phyloP scores from a whole-genome alignment of 2,797 vertebrate species.

The Etheostoma perlongum region DNA sequence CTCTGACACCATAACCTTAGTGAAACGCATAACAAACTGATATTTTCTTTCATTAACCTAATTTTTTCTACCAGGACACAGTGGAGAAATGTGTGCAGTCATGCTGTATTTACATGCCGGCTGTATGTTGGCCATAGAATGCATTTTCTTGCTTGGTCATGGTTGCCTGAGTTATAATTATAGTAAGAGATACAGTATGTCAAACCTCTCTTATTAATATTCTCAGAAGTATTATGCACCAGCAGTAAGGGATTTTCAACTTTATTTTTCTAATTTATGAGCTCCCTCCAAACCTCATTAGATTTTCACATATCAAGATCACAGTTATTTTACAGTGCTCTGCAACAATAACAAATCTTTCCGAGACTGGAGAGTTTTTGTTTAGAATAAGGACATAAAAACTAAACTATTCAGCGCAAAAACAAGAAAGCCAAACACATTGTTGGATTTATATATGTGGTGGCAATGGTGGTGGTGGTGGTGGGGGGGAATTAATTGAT shows the following conservation, averaged over 20 bases:
- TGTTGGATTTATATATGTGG: conserved; percentile 73
- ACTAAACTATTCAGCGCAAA: conserved; percentile 57
- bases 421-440: conserved; percentile 61
- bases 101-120: conserved; percentile 47
- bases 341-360: conserved; percentile 60
- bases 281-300: conserved; percentile 54
- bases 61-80: conserved; percentile 36
- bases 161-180: conserved; percentile 51
- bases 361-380: conserved; percentile 37
- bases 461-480: conserved; percentile 5
- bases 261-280: conserved; percentile 64
- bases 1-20: conserved; percentile 49
- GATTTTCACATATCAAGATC: conserved; percentile 62
- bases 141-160: conserved; percentile 40
- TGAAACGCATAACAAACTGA: conserved; percentile 46
- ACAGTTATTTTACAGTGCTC: conserved; percentile 55
- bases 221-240: conserved; percentile 35
- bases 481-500: conserved; percentile 82
- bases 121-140: conserved; percentile 43
- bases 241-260: conserved; percentile 34
- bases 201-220: conserved; percentile 52
- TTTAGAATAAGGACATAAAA: conserved; percentile 61
- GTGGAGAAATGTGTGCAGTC: conserved; percentile 27
- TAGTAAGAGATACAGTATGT: conserved; percentile 36
- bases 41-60: conserved; percentile 50